These are phyloP conservation scores for Pipistrellus kuhlii DNA, from an alignment of 2,797 vertebrate genomes.

Conservation along the genomic window DNA sequence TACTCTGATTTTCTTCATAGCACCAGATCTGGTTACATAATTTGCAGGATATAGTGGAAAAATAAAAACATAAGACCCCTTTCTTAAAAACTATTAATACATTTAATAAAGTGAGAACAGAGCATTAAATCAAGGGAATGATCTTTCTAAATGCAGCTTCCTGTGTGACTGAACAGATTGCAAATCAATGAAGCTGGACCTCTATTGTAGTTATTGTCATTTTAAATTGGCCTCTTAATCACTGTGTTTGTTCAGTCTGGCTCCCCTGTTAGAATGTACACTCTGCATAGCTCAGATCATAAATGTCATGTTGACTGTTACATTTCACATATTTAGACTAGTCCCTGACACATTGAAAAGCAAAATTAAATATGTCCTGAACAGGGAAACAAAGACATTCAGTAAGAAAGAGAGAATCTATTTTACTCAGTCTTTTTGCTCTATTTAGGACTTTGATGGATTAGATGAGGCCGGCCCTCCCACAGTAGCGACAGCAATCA, in stretches of 20 bases:
- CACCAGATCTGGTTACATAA: neutral
- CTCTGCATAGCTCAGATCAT: neutral
- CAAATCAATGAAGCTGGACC: neutral
- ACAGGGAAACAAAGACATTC: neutral
- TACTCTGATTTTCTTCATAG: constrained; percentile 2
- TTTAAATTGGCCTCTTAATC: neutral
- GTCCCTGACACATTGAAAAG: neutral
- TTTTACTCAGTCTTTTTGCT: neutral
- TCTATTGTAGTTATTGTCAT: neutral
- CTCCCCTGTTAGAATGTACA: neutral
- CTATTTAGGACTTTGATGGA: neutral
- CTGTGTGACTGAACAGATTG: neutral
- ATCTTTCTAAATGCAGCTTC: neutral
- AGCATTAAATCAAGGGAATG: neutral
- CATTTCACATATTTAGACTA: neutral
- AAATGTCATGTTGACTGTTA: neutral
- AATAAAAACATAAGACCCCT: neutral
- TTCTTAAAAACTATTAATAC: neutral
- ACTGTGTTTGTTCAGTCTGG: neutral
- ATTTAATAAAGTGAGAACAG: neutral
- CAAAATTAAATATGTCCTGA: neutral
- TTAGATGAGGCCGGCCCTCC: neutral
- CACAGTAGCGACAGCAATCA: neutral
- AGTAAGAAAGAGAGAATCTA: neutral
- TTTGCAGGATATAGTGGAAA: neutral